Evolutionary conservation across 1,140 invertebrate species (phyloP).

Genomic region (Piezodorus guildinii): DNA sequence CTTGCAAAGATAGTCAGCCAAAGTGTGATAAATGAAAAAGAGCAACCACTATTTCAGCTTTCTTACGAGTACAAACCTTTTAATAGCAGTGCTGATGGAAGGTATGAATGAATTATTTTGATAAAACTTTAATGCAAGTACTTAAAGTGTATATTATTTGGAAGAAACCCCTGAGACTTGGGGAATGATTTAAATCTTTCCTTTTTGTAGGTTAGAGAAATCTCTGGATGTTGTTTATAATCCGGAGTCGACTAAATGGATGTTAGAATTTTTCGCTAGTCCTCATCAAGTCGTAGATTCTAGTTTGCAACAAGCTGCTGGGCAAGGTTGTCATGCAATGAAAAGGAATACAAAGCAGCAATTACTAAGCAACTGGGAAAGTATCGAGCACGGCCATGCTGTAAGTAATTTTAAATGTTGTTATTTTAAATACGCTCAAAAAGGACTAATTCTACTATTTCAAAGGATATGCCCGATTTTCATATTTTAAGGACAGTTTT

Average conservation of each 20-base stretch:
- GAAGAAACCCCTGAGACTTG: too few relatives aligned
- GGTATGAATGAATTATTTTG: conserved; percentile 23
- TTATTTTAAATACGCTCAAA: too few relatives aligned
- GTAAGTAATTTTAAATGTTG: conserved; percentile 27
- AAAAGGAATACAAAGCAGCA: conserved; percentile 65
- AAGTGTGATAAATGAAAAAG: conserved; percentile 26
- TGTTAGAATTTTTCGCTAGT: conserved; percentile 62
- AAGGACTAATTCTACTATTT: too few relatives aligned
- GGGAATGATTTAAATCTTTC: not conserved
- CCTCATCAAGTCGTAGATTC: conserved; percentile 39
- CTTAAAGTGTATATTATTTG: too few relatives aligned
- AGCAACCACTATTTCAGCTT: conserved; percentile 51
- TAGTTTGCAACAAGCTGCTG: conserved; percentile 33
- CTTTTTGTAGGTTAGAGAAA: conserved; percentile 44
- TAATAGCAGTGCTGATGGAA: conserved; percentile 47
- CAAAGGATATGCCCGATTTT: too few relatives aligned
- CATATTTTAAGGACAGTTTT: too few relatives aligned
- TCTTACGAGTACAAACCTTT: conserved; percentile 58
- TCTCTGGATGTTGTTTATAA: conserved; percentile 83
- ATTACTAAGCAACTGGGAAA: conserved; percentile 74
- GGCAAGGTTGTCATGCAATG: conserved; percentile 51
- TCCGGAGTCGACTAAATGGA: conserved; percentile 56
- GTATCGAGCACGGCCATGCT: conserved; percentile 61
- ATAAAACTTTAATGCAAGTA: too few relatives aligned
- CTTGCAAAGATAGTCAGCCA: conserved; percentile 27